phyloP scores from a whole-genome alignment of 2,113 vertebrate species.

The Callionymus lyra region DNA sequence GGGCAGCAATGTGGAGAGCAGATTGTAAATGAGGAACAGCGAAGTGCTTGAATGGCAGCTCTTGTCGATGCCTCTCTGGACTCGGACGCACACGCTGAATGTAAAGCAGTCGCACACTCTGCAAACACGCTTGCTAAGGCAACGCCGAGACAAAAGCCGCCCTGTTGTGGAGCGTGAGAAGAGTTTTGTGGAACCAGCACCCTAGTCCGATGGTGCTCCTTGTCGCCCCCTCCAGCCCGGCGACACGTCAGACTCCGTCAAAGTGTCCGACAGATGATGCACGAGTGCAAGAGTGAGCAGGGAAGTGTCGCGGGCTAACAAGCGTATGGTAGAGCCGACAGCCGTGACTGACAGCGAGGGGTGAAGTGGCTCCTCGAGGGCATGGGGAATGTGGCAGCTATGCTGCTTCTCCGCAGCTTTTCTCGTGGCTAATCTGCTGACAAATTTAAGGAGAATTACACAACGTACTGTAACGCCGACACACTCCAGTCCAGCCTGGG shows the following conservation, averaged over 20 bases:
- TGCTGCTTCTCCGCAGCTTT: not conserved
- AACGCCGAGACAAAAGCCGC: constrained; percentile 27
- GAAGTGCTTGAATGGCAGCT: constrained; percentile 58
- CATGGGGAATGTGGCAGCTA: constrained; percentile 13
- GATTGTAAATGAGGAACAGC: constrained; percentile 57
- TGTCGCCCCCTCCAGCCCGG: not conserved
- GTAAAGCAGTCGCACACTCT: constrained; percentile 35
- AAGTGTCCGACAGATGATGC: constrained; percentile 15
- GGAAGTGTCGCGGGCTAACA: constrained; percentile 1
- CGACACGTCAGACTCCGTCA: constrained; percentile 4
- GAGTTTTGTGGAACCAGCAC: too few relatives aligned
- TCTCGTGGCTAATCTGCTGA: constrained; percentile 1
- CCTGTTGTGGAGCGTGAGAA: too few relatives aligned
- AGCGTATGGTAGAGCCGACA: constrained; percentile 6
- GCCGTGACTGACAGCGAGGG: constrained; percentile 5
- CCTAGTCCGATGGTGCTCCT: too few relatives aligned
- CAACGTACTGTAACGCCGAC: not conserved
- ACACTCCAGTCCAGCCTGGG: not conserved
- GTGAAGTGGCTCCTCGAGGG: constrained; percentile 17
- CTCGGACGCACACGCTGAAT: constrained; percentile 37
- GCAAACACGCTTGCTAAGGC: not conserved
- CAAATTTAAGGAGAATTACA: not conserved
- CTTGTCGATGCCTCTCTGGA: constrained; percentile 39
- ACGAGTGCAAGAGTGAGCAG: constrained; percentile 5
- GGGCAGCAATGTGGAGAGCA: constrained; percentile 51